Base-by-base conservation (phyloP, 2,113 vertebrate genomes). In the Piliocolobus tephrosceles region DNA sequence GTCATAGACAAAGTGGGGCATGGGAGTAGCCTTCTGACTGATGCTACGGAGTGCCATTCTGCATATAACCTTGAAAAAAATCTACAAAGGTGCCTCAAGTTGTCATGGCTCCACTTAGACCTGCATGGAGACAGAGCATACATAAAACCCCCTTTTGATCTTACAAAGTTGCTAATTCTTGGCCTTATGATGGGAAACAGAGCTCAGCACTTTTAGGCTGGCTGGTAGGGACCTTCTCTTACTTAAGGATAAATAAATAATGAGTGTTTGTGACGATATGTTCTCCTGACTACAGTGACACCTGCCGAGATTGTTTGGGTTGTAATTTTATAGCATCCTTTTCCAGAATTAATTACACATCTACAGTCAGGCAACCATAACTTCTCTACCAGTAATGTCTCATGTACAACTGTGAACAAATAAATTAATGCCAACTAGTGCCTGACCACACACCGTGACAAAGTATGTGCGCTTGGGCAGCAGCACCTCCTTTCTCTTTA, bases 271-370 rank as follows among this genome's bases (percentile, higher is more conserved):
- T 97, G 75, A 92, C 88, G 76, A 27, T 82, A 9, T 8, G 43
- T 98, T 98, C 43, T 98, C 94, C 98, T 96, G 96, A 95, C 79
- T 96, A 83, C 95, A 97, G 88, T 98, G 98, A 98, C 96, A 98
- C 91, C 97, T 98, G 91, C 98, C 98, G 98, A 98, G 96, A 95
- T 96, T 83, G 57, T 84, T 72, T 97, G 92, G 87, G 96, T 96
- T 97, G 78, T 97, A 94, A 72, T 94, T 98, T 97, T 96, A 91
- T 89, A 96, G 86, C 94, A 98, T 66, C 11, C 78, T 97, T 98
- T 98, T 95, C 92, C 95, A 92, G 96, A 98, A 98, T 97, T 98
- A 98, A 98, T 98, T 98, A 91, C 92, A 76, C 86, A 72, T 96
- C 92, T 13, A 16, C 70, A 98, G 97, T 98, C 98, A 98, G 94